Evolutionary conservation across 2,113 vertebrate genomes (phyloP).

Genomic region (Ginglymostoma cirratum): DNA sequence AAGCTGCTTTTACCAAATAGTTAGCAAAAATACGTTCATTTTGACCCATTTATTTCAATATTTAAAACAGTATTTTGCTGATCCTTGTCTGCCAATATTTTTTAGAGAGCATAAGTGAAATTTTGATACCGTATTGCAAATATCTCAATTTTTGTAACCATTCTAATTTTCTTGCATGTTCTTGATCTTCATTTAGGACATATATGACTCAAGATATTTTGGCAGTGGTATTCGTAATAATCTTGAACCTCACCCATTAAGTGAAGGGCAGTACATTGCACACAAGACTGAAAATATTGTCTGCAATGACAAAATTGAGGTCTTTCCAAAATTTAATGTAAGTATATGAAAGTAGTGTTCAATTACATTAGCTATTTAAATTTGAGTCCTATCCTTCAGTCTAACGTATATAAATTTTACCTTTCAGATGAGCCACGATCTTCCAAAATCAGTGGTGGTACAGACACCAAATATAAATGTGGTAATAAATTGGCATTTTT

Average conservation of each 20-base stretch:
- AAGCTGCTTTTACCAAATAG: neutral
- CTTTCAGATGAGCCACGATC: constrained; percentile 58
- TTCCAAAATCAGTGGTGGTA: constrained; percentile 42
- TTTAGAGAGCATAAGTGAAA: neutral
- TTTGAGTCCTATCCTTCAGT: neutral
- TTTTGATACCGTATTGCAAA: neutral
- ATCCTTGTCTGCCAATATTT: neutral
- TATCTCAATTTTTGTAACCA: neutral
- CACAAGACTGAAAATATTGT: constrained; percentile 52
- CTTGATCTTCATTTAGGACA: constrained; percentile 55
- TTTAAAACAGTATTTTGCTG: neutral
- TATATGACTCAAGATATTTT: constrained; percentile 51
- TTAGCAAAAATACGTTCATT: neutral
- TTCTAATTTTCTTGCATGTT: neutral
- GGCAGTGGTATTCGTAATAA: constrained; percentile 40
- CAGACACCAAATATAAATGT: neutral
- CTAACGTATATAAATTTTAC: neutral
- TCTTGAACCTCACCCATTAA: constrained; percentile 55
- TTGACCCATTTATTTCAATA: neutral
- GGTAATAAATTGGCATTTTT: constrained; percentile 44
- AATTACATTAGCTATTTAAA: neutral
- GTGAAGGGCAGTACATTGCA: constrained; percentile 61
- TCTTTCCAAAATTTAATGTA: constrained; percentile 64
- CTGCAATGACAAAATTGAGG: constrained; percentile 50
- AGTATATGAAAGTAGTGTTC: constrained; percentile 44